These are phyloP conservation scores for Grammomys surdaster DNA, from an alignment of 2,113 vertebrate species.

Conservation along the genomic window DNA sequence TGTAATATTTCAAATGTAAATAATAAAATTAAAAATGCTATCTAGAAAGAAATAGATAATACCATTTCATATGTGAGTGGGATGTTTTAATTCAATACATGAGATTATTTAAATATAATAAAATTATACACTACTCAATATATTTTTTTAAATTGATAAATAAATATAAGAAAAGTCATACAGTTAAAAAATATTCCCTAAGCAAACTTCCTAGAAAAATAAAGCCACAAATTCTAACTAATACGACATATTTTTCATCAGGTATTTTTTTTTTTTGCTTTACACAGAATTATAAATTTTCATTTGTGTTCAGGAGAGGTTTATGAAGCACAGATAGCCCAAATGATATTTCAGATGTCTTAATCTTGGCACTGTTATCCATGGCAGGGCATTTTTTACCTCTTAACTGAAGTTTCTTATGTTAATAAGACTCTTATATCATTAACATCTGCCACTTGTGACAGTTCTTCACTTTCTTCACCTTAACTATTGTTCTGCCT, in stretches of 20 bases:
- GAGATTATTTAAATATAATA: constrained; percentile 11
- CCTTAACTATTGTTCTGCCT: background rate
- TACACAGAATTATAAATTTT: background rate
- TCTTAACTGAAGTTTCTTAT: background rate
- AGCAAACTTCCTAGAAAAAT: background rate
- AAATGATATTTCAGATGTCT: background rate
- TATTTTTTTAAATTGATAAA: constrained; percentile 2
- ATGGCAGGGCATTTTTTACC: background rate
- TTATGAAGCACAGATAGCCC: background rate
- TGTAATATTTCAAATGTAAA: constrained; percentile 4
- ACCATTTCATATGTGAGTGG: background rate
- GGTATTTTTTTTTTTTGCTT: background rate
- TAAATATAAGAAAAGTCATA: background rate
- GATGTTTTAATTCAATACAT: background rate
- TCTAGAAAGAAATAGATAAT: background rate
- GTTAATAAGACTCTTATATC: background rate
- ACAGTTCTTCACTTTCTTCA: background rate
- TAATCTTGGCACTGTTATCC: background rate
- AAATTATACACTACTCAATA: background rate
- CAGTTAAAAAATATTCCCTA: background rate
- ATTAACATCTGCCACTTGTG: background rate
- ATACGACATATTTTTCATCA: background rate
- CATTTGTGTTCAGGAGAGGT: background rate
- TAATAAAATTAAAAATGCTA: background rate
- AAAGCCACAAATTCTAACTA: background rate